Percentiles rank a stretch among this genome's conserved stretches.
These are phyloP conservation scores for roundworm (Caenorhabditis elegans) DNA, from an alignment of 1,140 invertebrate genomes.

Conservation along the genomic window WBcel235 BX284602.5:7866501-7867000, in stretches of 20 bases:
- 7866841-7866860: not conserved
- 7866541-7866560: not conserved
- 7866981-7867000: constrained; percentile 12
- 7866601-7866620: no score
- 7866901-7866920: constrained; percentile 2
- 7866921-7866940: not conserved
- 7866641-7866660: no score
- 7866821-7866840: not conserved
- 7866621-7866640: no score
- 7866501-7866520: not conserved
- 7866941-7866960: not conserved
- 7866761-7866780: not conserved
- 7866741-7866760: not conserved
- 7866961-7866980: not conserved
- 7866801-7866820: not conserved
- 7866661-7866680: constrained; percentile 9
- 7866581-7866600: no score
- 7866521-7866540: not conserved
- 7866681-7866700: not conserved
- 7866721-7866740: not conserved
- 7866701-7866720: not conserved
- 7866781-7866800: not conserved
- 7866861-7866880: not conserved
- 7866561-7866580: not conserved
- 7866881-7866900: not conserved